Percentiles rank a stretch among this genome's conserved stretches.
These are phyloP conservation scores for Bathybates hornii DNA, from an alignment of 2,113 vertebrate species.

Conservation along the genomic window DNA sequence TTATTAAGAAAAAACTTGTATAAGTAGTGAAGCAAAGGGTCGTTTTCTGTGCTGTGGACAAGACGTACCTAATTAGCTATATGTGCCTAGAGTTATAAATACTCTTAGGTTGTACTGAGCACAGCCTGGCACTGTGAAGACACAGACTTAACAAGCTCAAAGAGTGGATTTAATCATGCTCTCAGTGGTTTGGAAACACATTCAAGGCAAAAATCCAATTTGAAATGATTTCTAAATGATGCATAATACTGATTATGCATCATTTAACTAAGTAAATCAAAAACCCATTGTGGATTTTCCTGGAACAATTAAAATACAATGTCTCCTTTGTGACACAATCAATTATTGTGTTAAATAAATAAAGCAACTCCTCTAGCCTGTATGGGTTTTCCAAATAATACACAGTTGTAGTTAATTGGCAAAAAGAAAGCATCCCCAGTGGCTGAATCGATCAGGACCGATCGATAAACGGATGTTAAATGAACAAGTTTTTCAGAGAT, in stretches of 20 bases:
- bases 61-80: not conserved
- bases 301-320: not conserved
- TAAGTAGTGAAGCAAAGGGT: not conserved
- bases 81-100: not conserved
- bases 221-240: not conserved
- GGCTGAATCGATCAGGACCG: not conserved
- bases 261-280: not conserved
- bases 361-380: not conserved
- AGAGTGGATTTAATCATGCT: not conserved
- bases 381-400: not conserved
- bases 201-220: not conserved
- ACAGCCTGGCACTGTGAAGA: not conserved
- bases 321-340: not conserved
- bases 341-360: not conserved
- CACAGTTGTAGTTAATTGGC: not conserved
- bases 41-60: not conserved
- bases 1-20: not conserved
- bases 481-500: accelerated
- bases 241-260: not conserved
- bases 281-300: not conserved
- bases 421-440: not conserved
- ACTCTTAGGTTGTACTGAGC: not conserved
- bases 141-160: not conserved
- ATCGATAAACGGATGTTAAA: not conserved
- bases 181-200: not conserved